Evolutionary conservation across 1,140 invertebrate species (phyloP), one percentile per base, ranked within the genome.

Genomic region (Ceratoteleas bidentatus): DNA sequence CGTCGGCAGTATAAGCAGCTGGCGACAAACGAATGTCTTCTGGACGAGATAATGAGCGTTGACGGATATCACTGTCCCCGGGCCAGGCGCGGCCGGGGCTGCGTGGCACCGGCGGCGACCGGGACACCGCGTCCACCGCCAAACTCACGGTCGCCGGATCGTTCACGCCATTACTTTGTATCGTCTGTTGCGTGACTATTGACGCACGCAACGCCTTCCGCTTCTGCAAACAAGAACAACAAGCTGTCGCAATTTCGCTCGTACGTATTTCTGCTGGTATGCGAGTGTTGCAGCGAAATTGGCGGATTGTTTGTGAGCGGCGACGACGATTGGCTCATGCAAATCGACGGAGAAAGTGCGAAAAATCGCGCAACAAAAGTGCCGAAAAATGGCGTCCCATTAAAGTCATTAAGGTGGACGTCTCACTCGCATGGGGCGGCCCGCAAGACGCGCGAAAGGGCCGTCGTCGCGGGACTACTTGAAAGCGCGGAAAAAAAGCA

Each of bases 121-220:
- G 91, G 52, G 89, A 88, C 38, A 87, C 88, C 70, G 89, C 93
- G 79, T 96, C 96, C 36, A 96, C 95, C 0, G 94, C 94, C 66
- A 96, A 88, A 84, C 95, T 96, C 57, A 96, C 96, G 8, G 95
- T 95, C 5, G 93, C 92, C 2, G 94, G 92, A 85, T 96, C 96
- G 76, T 96, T 96, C 13, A 96, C 93, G 6, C 96, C 95, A 85
- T 97, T 97, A 3, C 96, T 94, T 86, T 96, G 96, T 40, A 96
- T 94, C 49, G 96, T 93, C 79, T 96, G 94, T 76, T 96, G 94
- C 54, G 94, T 94, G 83, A 95, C 93, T 81, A 96, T 93, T 7
- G 95, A 95, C 10, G 95, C 95, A 77, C 96, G 92, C 70, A 97
- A 90, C 0, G 95, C 95, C 88, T 97, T 97, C 0, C 96, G 93